A percentile compares a stretch with the other conserved stretches of the same genome.
Evolutionary conservation across 2,113 vertebrate genomes (phyloP).

Genomic region (Ondatra zibethicus): DNA sequence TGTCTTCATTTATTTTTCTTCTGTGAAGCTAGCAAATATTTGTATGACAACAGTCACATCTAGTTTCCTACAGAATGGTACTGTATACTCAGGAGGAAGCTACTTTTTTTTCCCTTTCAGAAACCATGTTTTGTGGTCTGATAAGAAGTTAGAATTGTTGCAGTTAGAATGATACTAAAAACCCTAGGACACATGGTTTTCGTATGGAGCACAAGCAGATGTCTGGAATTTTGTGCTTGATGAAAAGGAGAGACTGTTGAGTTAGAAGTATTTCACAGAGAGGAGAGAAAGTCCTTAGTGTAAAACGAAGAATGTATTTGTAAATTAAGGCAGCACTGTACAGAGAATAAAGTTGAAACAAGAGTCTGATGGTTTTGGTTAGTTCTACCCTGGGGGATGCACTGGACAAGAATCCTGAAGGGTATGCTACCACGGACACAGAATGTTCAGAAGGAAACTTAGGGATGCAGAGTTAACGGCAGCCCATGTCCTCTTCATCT

Average conservation of each 20-base stretch:
- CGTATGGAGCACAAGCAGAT: slow-evolving; percentile 5
- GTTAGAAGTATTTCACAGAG: not conserved
- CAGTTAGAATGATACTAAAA: slow-evolving; percentile 11
- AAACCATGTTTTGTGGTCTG: not conserved
- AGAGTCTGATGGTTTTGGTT: not conserved
- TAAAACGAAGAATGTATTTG: not conserved
- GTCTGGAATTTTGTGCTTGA: slow-evolving; percentile 30
- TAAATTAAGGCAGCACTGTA: not conserved
- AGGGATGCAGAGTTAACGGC: not conserved
- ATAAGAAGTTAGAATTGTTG: slow-evolving; percentile 28
- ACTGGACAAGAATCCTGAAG: not conserved
- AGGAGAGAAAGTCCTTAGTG: not conserved
- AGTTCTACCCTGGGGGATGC: not conserved
- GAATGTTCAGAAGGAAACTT: not conserved
- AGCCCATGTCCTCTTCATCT: not conserved
- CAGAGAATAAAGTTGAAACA: not conserved
- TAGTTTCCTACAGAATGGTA: not conserved
- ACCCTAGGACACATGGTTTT: slow-evolving; percentile 15
- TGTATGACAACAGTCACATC: not conserved
- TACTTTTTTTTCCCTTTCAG: not conserved
- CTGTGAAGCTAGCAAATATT: slow-evolving; percentile 21
- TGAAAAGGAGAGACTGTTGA: not conserved
- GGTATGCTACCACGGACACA: not conserved
- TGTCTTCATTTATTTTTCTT: not conserved
- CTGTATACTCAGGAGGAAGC: not conserved